These are phyloP conservation scores for Valencia hispanica DNA, from an alignment of 2,797 vertebrate genomes.

Conservation along the genomic window DNA sequence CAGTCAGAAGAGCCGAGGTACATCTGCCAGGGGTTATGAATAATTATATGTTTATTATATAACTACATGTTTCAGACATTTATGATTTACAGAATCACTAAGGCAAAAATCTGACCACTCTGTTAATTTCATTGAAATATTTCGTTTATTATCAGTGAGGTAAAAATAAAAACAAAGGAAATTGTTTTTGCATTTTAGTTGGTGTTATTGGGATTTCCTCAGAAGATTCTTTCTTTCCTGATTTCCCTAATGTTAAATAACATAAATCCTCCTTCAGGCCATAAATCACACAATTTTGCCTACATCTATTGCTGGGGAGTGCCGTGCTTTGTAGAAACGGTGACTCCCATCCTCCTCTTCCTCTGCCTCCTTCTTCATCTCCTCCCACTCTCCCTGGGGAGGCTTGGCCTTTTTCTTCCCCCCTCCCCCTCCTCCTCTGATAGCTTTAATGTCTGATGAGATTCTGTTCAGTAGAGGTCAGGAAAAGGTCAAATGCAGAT, in stretches of 20 bases:
- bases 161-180: no score
- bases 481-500: slow-evolving; percentile 55
- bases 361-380: slow-evolving; percentile 43
- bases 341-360: slow-evolving; percentile 60
- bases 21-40: no score
- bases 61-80: no score
- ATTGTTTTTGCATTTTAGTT: no score
- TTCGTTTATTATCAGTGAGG: no score
- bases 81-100: no score
- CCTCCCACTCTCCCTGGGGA: slow-evolving; percentile 58
- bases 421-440: slow-evolving; percentile 42
- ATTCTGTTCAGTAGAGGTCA: slow-evolving; percentile 60
- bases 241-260: slow-evolving; percentile 7
- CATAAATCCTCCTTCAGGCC: slow-evolving; percentile 9
- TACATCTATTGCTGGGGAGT: slow-evolving; percentile 58
- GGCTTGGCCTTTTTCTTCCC: slow-evolving; percentile 53
- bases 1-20: no score
- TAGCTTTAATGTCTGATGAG: slow-evolving; percentile 65
- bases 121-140: no score
- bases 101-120: no score
- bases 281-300: slow-evolving; percentile 57
- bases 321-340: slow-evolving; percentile 62
- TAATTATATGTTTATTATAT: no score
- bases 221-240: not conserved
- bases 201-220: no score